Evolutionary conservation across 2,888 invertebrate species (phyloP), one percentile per base, ranked within the genome.

Genomic region (Andrena bucephala): DNA sequence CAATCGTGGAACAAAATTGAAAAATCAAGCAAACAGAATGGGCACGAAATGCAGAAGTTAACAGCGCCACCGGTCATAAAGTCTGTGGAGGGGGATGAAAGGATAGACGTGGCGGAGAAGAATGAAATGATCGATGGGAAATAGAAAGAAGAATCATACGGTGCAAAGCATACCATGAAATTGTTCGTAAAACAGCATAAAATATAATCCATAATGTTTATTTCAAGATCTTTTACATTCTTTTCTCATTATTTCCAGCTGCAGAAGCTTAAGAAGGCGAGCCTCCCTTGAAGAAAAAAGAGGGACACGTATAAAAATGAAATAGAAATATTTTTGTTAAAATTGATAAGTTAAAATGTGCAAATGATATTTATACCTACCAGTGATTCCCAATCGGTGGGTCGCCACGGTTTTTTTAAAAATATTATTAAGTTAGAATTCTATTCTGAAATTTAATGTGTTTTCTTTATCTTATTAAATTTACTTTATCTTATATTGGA

Each of bases 1-100:
- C 94, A 94, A 71, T 78, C 90, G 2, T 94, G 94, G 94, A 94
- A 94, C 76, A 80, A 74, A 2, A 83, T 86, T 24, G 82, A 84
- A 29, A 77, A 85, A 20, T 24, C 68, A 27, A 50, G 24, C 0
- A 74, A 85, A 0, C 79, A 84, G 36, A 80, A 86, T 3, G 88
- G 66, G 1, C 89, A 89, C 59, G 91, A 92, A 77, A 80, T 90
- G 87, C 77, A 88, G 36, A 87, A 85, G 54, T 48, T 89, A 29
- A 73, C 77, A 1, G 33, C 20, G 0, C 4, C 24, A 1, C 16
- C 63, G 7, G 8, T 50, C 4, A 5, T 50, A 24, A 85, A 77
- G 60, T 20, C n/a, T 10, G 82, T 63, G 7, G 81, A 79, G 6
- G 36, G 13, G 5, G 60, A 50, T 0, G 59, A 60, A 8, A 79